Base-by-base conservation (phyloP, 1,140 invertebrate genomes). In the Aporrectodea caliginosa region DNA sequence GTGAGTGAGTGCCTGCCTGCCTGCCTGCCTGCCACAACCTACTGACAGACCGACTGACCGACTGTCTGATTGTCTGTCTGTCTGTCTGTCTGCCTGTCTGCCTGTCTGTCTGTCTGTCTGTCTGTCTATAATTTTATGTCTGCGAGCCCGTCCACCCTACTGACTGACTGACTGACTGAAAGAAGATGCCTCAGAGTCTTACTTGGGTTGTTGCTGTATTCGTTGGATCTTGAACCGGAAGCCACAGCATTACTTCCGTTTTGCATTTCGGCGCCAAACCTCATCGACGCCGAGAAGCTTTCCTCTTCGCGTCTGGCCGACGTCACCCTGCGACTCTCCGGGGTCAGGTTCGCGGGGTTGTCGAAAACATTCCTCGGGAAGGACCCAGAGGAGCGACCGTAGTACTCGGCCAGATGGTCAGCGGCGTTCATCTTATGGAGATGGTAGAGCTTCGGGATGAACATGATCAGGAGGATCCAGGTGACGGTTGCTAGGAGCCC, bases 381-480 rank as follows among this genome's bases (percentile, higher is more conserved):
- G n/a, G n/a, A n/a, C n/a, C n/a, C n/a, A n/a, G n/a, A n/a, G n/a
- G n/a, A n/a, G n/a, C n/a, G n/a, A 58, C 6, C 43, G 22, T 58
- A 58, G 22, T 12, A 22, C 22, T 58, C 43, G 43, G 43, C 6
- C 43, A 58, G 22, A 12, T 6, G 43, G 6, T 58, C 43, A 58
- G 43, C 43, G 22, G 43, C 22, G n/a, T 6, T 72, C 2, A 72
- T 27, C 14, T 72, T 72, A 29, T 72, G 31, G 2, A 72, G 27
- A 27, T 72, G n/a, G 27, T 29, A 72, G n/a, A 72, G 70, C 82
- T 96, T 96, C 1, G 95, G 94, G 87, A 96, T 92, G 88, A 97
- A 98, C 94, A 97, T 96, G 16, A 95, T 91, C 72, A 96, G 90
- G 86, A 97, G 95, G 16, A 96, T 92, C 14, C 95, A 91, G 0